Evolutionary conservation across 2,888 invertebrate genomes (phyloP), one percentile per base, ranked within the genome.

Genomic region (Rutpela maculata): DNA sequence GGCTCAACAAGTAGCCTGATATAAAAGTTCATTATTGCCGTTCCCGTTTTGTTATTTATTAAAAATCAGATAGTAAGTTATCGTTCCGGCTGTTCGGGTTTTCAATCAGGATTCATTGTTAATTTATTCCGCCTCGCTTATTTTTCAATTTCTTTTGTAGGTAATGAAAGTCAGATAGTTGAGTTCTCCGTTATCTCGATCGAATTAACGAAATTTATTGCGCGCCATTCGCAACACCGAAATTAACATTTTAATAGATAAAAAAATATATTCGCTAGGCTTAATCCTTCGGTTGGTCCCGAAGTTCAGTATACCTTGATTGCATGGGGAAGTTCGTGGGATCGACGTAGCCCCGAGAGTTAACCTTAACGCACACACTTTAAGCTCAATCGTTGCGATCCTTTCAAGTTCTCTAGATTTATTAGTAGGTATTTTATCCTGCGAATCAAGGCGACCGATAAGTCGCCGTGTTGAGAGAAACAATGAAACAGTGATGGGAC

Each of bases 51-150:
- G 5, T 50, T 50, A 50, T 15, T 50, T 50, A 50, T 50, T 50
- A 50, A 50, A n/a, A 50, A 50, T 50, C n/a, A 50, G 50, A 50
- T 50, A 50, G 50, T n/a, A 50, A 50, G 50, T 50, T n/a, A 50
- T 15, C 50, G 50, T 50, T 50, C n/a, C 50, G n/a, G n/a, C 50
- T 6, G 50, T 50, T n/a, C 50, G 50, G n/a, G 50, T 65, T 60
- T 60, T 26, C 60, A 60, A 60, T 60, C 31, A n/a, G 60, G 31
- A 26, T 60, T 60, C 60, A 22, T 60, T 60, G 60, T 26, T 60
- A 65, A 50, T 50, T 50, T 50, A 35, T 63, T 31, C 62, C 1
- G 17, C 31, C 35, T 19, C 43, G 11, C 65, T 43, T 43, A 7
- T 22, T 43, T 38, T 65, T 65, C 43, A 38, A 65, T 18, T 65